Conservation (phyloP, 2,797 vertebrate species). For the Poeciliopsis paucimaculata region DNA sequence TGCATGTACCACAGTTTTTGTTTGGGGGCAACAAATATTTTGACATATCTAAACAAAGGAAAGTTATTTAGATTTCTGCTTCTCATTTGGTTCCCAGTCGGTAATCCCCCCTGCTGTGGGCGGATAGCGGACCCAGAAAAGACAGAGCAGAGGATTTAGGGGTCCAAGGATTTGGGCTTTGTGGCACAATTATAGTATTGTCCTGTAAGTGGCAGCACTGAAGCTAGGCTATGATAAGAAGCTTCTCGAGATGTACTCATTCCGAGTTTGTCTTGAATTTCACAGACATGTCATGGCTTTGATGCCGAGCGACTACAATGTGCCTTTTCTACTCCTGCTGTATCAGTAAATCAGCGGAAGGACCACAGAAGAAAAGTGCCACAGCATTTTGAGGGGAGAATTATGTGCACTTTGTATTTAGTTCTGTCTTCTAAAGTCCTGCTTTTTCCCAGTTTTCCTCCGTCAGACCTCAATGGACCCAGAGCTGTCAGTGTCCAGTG, state of each 20-base stretch:
- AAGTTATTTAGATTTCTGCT: slow-evolving; percentile 49
- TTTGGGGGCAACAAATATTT: slow-evolving; percentile 40
- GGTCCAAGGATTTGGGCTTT: slow-evolving; percentile 52
- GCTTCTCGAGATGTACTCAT: slow-evolving; percentile 47
- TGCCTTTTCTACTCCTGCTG: slow-evolving; percentile 38
- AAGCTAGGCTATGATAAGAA: slow-evolving; percentile 38
- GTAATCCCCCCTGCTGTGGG: slow-evolving; percentile 22
- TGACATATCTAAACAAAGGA: slow-evolving; percentile 38
- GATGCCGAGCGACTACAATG: slow-evolving; percentile 47
- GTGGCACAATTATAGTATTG: slow-evolving; percentile 62
- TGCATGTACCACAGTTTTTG: slow-evolving; percentile 43
- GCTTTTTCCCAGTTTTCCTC: slow-evolving; percentile 28
- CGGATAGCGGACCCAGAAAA: slow-evolving; percentile 47
- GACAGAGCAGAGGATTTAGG: slow-evolving; percentile 55
- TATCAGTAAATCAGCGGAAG: slow-evolving; percentile 46
- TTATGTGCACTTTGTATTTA: slow-evolving; percentile 27
- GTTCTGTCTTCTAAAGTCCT: slow-evolving; percentile 19
- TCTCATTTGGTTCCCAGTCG: neutral
- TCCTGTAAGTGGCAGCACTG: slow-evolving; percentile 51
- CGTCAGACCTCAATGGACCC: slow-evolving; percentile 23
- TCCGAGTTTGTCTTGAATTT: slow-evolving; percentile 55
- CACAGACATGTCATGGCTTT: slow-evolving; percentile 31
- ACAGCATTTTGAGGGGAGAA: slow-evolving; percentile 29
- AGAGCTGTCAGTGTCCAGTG: slow-evolving; percentile 34
- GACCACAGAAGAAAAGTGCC: slow-evolving; percentile 30